phyloP scores from a whole-genome alignment of 2,797 vertebrate genomes.

The Liparis tanakae region DNA sequence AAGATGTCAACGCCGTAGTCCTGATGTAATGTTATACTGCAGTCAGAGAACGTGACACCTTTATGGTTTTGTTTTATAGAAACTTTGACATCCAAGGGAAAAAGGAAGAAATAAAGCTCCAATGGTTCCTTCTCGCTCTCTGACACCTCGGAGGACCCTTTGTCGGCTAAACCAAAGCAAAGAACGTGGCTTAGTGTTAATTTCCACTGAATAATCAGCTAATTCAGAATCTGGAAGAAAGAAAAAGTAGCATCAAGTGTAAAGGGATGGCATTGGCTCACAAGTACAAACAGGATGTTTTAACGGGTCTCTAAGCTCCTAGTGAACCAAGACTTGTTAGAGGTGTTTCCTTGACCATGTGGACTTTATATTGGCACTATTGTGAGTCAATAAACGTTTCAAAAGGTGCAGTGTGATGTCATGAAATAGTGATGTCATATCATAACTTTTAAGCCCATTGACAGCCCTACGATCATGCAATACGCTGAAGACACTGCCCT shows the following conservation, averaged over 20 bases:
- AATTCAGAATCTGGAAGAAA: not conserved
- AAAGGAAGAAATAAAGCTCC: not conserved
- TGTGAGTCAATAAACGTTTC: not conserved
- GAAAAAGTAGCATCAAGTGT: not conserved
- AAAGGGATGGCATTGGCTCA: not conserved
- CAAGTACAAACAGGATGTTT: not conserved
- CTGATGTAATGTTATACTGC: no score
- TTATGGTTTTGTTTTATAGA: not conserved
- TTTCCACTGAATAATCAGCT: not conserved
- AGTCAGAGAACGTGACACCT: not conserved
- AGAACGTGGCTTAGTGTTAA: no score
- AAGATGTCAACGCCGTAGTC: not conserved
- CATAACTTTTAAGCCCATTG: not conserved
- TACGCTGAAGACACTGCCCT: constrained; percentile 6
- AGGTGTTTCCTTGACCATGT: not conserved
- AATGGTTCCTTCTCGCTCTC: not conserved
- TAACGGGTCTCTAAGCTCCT: not conserved
- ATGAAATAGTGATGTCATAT: no score
- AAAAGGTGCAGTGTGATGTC: not conserved
- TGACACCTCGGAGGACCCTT: not conserved
- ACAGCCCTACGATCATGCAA: not conserved
- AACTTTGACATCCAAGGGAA: not conserved
- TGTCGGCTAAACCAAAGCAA: not conserved
- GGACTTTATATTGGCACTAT: not conserved
- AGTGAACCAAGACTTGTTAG: not conserved